Evolutionary conservation across 2,113 vertebrate species (phyloP).

Genomic region (Phylloscopus whistleri): DNA sequence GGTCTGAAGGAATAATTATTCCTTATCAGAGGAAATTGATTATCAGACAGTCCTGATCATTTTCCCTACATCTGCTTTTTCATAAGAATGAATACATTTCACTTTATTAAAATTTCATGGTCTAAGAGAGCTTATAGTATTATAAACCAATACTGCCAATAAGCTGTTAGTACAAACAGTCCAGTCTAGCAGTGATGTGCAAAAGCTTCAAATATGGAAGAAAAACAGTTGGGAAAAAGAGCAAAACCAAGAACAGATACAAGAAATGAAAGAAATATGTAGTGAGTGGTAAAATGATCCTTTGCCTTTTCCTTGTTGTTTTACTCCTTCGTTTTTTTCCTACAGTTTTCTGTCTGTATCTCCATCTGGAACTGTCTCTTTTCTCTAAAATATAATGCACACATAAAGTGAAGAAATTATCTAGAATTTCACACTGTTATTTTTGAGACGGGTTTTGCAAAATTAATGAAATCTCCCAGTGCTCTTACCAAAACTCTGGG

Average conservation of each 20-base stretch:
- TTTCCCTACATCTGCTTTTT: constrained; percentile 34
- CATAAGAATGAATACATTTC: constrained; percentile 1
- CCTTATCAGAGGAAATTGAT: constrained; percentile 24
- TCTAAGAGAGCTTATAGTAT: not conserved
- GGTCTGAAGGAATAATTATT: constrained; percentile 28
- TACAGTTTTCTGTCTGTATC: not conserved
- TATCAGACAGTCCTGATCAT: constrained; percentile 32
- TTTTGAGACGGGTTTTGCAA: not conserved
- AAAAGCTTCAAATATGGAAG: not conserved
- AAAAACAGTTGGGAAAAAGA: not conserved
- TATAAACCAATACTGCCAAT: constrained; percentile 2
- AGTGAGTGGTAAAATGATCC: not conserved
- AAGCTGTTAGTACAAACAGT: not conserved
- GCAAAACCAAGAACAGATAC: not conserved
- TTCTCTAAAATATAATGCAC: not conserved
- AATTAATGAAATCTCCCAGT: not conserved
- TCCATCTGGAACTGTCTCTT: not conserved
- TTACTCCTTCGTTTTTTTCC: not conserved
- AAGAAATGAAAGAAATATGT: not conserved
- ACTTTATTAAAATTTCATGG: constrained; percentile 42
- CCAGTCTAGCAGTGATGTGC: not conserved
- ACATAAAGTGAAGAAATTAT: not conserved
- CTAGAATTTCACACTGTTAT: not conserved
- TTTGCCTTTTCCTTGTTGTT: not conserved
- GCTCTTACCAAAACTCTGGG: not conserved